Conservation (phyloP, 2,888 invertebrate species). For the Cheilosia pagana region DNA sequence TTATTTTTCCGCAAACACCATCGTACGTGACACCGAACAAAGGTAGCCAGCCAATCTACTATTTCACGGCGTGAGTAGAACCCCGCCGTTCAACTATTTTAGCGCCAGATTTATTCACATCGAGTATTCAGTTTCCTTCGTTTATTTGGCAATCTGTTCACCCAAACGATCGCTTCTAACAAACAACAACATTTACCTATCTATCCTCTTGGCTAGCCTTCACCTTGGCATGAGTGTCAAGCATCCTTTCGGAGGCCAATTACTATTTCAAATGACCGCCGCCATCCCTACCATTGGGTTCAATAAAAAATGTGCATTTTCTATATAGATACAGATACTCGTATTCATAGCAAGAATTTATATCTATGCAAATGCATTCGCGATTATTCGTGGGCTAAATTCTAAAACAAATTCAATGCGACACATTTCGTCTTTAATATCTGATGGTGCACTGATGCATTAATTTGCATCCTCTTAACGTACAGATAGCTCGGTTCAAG, state of each 20-base stretch:
- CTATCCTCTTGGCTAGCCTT: constrained; percentile 54
- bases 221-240: constrained; percentile 62
- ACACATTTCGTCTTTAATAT: constrained; percentile 42
- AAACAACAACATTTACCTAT: constrained; percentile 50
- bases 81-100: constrained; percentile 34
- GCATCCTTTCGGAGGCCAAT: constrained; percentile 44
- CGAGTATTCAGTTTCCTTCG: constrained; percentile 28
- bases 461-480: constrained; percentile 60
- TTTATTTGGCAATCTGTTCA: constrained; percentile 22
- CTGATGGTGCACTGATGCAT: constrained; percentile 65
- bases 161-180: constrained; percentile 25
- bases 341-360: constrained; percentile 3
- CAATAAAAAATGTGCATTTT: constrained; percentile 50
- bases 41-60: constrained; percentile 13
- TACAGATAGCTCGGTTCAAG: constrained; percentile 46
- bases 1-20: constrained; percentile 17
- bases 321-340: neutral
- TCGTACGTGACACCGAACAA: constrained; percentile 50
- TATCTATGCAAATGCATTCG: constrained; percentile 57
- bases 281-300: neutral
- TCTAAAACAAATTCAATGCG: constrained; percentile 61
- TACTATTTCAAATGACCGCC: constrained; percentile 11
- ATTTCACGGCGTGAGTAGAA: constrained; percentile 39
- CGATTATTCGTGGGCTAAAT: constrained; percentile 60
- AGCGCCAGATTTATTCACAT: constrained; percentile 59